phyloP scores from a whole-genome alignment of 2,797 vertebrate genomes.

The Pseudotriccus pelzelni region DNA sequence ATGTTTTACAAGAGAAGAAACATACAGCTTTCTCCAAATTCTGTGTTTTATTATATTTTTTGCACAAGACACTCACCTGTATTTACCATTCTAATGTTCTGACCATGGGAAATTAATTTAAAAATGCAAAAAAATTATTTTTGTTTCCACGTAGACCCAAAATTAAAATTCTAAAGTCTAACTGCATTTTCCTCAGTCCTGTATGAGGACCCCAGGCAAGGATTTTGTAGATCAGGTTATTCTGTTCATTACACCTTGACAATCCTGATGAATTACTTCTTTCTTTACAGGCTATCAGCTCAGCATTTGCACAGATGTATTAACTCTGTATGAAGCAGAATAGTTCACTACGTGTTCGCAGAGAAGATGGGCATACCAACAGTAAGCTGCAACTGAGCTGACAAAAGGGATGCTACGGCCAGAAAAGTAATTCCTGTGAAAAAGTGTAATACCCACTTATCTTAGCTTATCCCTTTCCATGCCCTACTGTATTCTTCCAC shows the following conservation, averaged over 20 bases:
- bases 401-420: not conserved
- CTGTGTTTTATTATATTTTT: not conserved
- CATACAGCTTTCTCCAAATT: not conserved
- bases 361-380: not conserved
- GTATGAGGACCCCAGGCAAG: not conserved
- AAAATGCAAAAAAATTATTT: not conserved
- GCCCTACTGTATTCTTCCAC: not conserved
- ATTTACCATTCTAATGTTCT: not conserved
- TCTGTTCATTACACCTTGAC: not conserved
- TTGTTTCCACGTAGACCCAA: not conserved
- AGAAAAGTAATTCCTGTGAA: not conserved
- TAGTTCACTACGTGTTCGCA: fast-evolving
- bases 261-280: not conserved
- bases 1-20: not conserved
- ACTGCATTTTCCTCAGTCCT: not conserved
- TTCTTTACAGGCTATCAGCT: not conserved
- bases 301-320: not conserved
- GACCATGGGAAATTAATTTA: not conserved
- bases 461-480: not conserved
- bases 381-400: not conserved
- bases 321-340: not conserved
- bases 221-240: not conserved
- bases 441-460: not conserved
- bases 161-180: not conserved
- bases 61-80: not conserved